Evolutionary conservation across 1,140 invertebrate species (phyloP).

Genomic region (Pentalonia nigronervosa): DNA sequence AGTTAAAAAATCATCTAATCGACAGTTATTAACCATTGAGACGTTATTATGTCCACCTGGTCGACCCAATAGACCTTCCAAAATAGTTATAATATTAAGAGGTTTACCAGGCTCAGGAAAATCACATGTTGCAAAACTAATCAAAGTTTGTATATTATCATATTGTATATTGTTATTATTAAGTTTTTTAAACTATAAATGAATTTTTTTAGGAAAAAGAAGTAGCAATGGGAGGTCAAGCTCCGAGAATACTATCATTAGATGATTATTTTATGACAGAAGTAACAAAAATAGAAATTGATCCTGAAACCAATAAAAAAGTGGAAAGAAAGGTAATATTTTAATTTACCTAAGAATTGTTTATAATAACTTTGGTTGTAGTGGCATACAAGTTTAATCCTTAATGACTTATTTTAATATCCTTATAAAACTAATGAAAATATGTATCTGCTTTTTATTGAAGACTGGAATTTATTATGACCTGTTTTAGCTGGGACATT

Average conservation of each 20-base stretch:
- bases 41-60: conserved; percentile 81
- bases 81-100: conserved; percentile 88
- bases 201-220: conserved; percentile 73
- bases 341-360: background rate
- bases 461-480: background rate
- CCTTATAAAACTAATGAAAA: too few relatives aligned
- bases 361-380: background rate
- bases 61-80: conserved; percentile 76
- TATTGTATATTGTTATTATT: background rate
- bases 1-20: background rate
- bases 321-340: conserved; percentile 70
- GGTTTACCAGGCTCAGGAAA: conserved; percentile 91
- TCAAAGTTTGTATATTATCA: conserved; percentile 73
- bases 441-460: too few relatives aligned
- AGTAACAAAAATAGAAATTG: conserved; percentile 79
- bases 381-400: background rate
- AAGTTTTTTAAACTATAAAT: conserved; percentile 12
- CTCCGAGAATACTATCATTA: conserved; percentile 87
- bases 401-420: too few relatives aligned
- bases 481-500: background rate
- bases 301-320: conserved; percentile 78
- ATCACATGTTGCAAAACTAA: conserved; percentile 84
- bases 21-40: conserved; percentile 68
- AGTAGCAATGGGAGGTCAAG: conserved; percentile 77
- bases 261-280: conserved; percentile 97